phyloP scores from a whole-genome alignment of 1,140 invertebrate genomes.

The Neodiprion pinetum region DNA sequence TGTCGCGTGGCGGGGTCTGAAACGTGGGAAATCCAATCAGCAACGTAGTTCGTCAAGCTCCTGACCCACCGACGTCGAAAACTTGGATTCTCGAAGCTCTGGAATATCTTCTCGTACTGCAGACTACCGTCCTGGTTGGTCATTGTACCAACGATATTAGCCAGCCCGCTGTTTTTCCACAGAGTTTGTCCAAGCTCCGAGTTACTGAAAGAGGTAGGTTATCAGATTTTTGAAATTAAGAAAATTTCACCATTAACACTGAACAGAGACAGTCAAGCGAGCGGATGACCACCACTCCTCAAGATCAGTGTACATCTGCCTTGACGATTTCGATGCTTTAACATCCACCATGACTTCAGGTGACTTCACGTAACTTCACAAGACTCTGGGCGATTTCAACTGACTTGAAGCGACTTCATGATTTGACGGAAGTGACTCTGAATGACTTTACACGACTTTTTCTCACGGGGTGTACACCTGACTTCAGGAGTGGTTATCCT shows the following conservation, averaged over 20 bases:
- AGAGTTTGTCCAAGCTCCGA: constrained; percentile 77
- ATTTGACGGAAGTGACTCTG: too few relatives aligned
- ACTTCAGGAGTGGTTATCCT: too few relatives aligned
- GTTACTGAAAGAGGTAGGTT: constrained; percentile 59
- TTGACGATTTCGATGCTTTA: too few relatives aligned
- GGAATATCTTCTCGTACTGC: constrained; percentile 74
- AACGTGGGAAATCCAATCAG: constrained; percentile 75
- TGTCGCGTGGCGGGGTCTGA: constrained; percentile 78
- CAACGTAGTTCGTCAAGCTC: constrained; percentile 74
- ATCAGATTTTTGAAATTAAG: neutral
- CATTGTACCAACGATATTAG: constrained; percentile 68
- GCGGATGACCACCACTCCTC: too few relatives aligned
- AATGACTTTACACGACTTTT: too few relatives aligned
- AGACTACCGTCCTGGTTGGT: constrained; percentile 71
- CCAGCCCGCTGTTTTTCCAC: constrained; percentile 75
- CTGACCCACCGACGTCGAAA: constrained; percentile 81
- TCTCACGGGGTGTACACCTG: too few relatives aligned
- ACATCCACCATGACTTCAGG: too few relatives aligned
- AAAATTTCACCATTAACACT: neutral
- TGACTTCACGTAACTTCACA: too few relatives aligned
- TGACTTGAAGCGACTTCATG: too few relatives aligned
- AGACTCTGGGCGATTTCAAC: too few relatives aligned
- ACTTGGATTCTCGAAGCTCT: constrained; percentile 78
- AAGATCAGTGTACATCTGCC: too few relatives aligned
- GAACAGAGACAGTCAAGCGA: too few relatives aligned